Evolutionary conservation across 1,140 invertebrate species (phyloP), one percentile per base, ranked within the genome.

Genomic region (Luehdorfia chinensis): DNA sequence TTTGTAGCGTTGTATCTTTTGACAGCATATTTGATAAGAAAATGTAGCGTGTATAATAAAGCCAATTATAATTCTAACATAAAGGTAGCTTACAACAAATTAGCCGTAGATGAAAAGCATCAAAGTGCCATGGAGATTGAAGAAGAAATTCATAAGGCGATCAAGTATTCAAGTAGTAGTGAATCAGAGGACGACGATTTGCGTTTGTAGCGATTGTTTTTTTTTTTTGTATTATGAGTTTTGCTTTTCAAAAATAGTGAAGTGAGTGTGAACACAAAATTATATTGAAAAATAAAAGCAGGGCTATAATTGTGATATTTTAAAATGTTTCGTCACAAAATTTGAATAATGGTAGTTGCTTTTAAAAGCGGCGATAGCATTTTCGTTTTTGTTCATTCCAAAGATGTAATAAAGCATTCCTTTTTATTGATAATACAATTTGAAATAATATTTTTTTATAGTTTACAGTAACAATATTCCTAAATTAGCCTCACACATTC

Each of bases 101-200:
- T 86, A 30, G 70, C 78, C 15, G 58, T 66, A 31, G 78, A 80
- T 46, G 79, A 86, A n/a, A 80, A 78, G 55, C 49, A 68, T 32
- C 75, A 80, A 30, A 83, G 66, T 23, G 79, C 72, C n/a, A 31
- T 75, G n/a, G 79, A 84, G 30, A 64, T 86, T 11, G 76, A 86
- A 51, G 66, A 81, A 44, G 83, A 84, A 46, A 83, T 86, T 39
- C 70, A 74, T n/a, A 72, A 79, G 36, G 83, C 80, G 41, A 59
- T 83, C 18, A 70, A 73, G 16, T 70, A 71, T 49, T 70, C 55
- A 7, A 86, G 73, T 18, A 78, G 83, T 14, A 78, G 69, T 50
- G 83, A 86, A 43, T 76, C 76, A 1, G 83, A 86, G 2, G 76
- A 83, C 13, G 76, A 86, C 51, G n/a, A n/a, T n/a, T 61, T 79